phyloP scores from a whole-genome alignment of 2,888 invertebrate species.

The Argyra leucocephala region DNA sequence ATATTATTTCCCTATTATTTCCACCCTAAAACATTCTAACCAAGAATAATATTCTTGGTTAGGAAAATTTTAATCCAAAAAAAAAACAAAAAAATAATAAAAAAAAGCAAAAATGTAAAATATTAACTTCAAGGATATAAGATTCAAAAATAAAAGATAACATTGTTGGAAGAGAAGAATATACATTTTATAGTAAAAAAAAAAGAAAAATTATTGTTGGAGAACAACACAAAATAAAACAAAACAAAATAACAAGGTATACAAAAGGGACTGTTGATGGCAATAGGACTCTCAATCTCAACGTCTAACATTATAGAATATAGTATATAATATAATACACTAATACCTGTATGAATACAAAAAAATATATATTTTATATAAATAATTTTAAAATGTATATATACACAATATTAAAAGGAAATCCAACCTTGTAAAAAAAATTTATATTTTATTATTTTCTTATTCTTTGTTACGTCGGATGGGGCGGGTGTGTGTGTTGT shows the following conservation, averaged over 20 bases:
- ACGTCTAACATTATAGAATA: no score
- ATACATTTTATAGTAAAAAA: slow-evolving; percentile 2
- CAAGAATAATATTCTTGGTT: no score
- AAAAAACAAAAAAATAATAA: no score
- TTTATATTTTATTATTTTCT: not conserved
- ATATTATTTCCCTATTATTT: no score
- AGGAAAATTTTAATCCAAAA: not conserved
- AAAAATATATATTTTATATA: not conserved
- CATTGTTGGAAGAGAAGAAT: not conserved
- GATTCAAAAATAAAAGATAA: not conserved
- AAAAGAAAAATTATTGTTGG: not conserved
- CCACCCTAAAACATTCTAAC: no score
- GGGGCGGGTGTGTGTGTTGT: not conserved
- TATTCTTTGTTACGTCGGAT: not conserved
- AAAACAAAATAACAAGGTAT: no score
- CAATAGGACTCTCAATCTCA: no score
- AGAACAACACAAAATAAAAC: not conserved
- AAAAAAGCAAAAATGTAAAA: not conserved
- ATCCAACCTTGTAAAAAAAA: not conserved
- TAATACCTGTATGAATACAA: not conserved
- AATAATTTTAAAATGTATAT: not conserved
- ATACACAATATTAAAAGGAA: not conserved
- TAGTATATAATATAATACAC: not conserved
- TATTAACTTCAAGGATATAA: slow-evolving; percentile 3
- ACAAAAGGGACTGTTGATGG: no score